Evolutionary conservation across 2,888 invertebrate genomes (phyloP), one percentile per base, ranked within the genome.

Genomic region (Melolontha melolontha): DNA sequence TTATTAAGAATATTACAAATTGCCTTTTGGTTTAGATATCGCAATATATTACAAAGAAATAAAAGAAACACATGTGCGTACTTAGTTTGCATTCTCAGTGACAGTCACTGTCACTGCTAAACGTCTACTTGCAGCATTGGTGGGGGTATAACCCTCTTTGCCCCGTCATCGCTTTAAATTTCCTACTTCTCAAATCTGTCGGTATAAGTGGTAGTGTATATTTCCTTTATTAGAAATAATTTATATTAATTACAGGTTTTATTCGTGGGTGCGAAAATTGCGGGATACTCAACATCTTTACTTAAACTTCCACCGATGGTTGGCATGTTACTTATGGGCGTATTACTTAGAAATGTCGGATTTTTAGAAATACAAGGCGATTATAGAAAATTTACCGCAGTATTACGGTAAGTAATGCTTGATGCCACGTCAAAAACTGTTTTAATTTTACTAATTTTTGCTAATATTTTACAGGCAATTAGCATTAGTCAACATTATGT

Each of bases 401-500:
- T 85, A 66, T 73, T 87, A 44, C 84, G 87, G 87, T 87, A 75
- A 77, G 71, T 44, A 10, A 12, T 63, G 44, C 12, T 40, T 50
- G 11, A 41, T 10, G 10, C 12, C 8, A 34, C 12, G 10, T 41
- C 22, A 22, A 22, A 2, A 22, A 22, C 22, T 22, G 22, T 22
- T 22, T 22, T 2, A 22, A 64, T 8, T n/a, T 67, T 49, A 41
- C 41, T 67, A 10, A 55, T 16, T n/a, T n/a, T 64, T 44, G 11
- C 59, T 65, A 12, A 42, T 59, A 51, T 68, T 51, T 78, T 79
- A 39, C 77, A 89, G 90, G 76, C 87, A 87, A 79, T 79, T 88
- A 72, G 90, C 90, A 4, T 79, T 91, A 74, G 87, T 88, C 8
- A 87, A 90, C 72, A 90, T 91, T 66, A 85, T 91, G 79, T 82